Evolutionary conservation across 2,113 vertebrate species (phyloP).

Genomic region (Jaculus jaculus): DNA sequence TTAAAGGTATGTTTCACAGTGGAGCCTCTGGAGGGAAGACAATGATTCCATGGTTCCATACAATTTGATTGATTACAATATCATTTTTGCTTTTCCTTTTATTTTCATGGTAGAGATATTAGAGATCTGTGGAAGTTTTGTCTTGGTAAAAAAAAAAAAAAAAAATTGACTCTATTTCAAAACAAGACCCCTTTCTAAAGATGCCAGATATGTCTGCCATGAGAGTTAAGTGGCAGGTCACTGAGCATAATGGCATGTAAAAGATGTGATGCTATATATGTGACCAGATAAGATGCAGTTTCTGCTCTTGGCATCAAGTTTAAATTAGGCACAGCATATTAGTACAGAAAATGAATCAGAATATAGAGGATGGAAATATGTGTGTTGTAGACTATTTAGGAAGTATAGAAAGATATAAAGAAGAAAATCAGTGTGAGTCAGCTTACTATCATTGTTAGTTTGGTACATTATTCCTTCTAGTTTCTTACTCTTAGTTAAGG

Average conservation of each 20-base stretch:
- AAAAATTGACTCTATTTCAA: conserved; percentile 39
- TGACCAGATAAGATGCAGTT: neutral
- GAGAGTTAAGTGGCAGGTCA: neutral
- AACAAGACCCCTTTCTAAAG: neutral
- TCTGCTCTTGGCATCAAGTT: conserved; percentile 28
- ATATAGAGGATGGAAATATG: conserved; percentile 13
- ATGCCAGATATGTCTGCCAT: neutral
- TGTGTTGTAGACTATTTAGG: neutral
- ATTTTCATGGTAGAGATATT: conserved; percentile 27
- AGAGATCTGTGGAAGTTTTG: conserved; percentile 9
- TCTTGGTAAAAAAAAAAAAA: neutral
- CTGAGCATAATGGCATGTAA: neutral
- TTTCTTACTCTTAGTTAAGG: neutral
- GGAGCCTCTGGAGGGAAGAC: neutral
- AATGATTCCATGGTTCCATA: neutral
- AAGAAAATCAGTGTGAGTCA: neutral
- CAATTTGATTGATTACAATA: conserved; percentile 51
- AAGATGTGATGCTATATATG: neutral
- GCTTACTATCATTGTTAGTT: neutral
- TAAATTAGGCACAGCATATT: conserved; percentile 42
- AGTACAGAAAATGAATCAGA: neutral
- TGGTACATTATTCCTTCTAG: neutral
- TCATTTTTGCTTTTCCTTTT: conserved; percentile 40
- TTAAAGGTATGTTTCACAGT: conserved; percentile 29
- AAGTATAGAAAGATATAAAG: neutral